Percentiles rank a stretch among this genome's conserved stretches.
These are phyloP conservation scores for Electrophaes corylata DNA, from an alignment of 2,888 invertebrate genomes.

Conservation along the genomic window DNA sequence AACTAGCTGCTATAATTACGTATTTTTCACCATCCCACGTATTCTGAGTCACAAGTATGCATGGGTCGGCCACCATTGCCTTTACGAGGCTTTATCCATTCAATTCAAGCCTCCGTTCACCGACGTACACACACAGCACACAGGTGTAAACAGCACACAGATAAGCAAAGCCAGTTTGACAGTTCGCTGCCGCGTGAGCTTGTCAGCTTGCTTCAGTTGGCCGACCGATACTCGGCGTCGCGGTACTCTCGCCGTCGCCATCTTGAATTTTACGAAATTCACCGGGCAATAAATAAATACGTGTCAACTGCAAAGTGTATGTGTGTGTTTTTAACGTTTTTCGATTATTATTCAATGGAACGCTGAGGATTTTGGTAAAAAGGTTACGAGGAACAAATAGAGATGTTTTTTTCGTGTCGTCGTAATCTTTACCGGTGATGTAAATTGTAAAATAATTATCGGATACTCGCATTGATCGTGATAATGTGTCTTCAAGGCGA, in stretches of 20 bases:
- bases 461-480: conserved; percentile 53
- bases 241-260: conserved; percentile 69
- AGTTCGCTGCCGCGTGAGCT: conserved; percentile 63
- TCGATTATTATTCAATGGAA: conserved; percentile 35
- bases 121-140: conserved; percentile 40
- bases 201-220: conserved; percentile 69
- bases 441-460: conserved; percentile 76
- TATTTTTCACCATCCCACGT: conserved; percentile 58
- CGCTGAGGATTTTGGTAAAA: conserved; percentile 36
- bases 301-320: conserved; percentile 69
- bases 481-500: conserved; percentile 51
- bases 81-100: conserved; percentile 58
- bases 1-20: conserved; percentile 49
- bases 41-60: conserved; percentile 56
- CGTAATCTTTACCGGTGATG: conserved; percentile 56
- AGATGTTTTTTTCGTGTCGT: conserved; percentile 37
- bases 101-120: conserved; percentile 71
- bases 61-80: conserved; percentile 41
- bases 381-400: conserved; percentile 29
- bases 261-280: conserved; percentile 63
- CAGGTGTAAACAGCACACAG: conserved; percentile 48
- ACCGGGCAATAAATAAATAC: conserved; percentile 73
- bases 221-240: conserved; percentile 80
- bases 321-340: conserved; percentile 49
- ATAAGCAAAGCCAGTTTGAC: conserved; percentile 75